Evolutionary conservation across 2,113 vertebrate species (phyloP).

Genomic region (Ginglymostoma cirratum): DNA sequence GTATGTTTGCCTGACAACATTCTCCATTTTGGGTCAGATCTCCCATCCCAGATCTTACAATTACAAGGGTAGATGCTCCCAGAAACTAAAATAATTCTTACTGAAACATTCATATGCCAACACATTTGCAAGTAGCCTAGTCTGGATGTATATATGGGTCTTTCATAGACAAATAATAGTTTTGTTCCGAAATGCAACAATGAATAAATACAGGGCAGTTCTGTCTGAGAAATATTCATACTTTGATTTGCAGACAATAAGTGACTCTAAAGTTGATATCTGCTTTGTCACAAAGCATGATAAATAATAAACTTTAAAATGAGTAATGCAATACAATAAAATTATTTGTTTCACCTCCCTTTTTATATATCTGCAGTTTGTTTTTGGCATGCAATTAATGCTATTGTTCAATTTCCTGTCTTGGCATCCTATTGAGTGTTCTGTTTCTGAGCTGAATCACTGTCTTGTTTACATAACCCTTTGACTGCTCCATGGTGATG

Average conservation of each 20-base stretch:
- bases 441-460: conserved; percentile 37
- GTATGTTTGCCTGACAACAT: neutral
- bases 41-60: neutral
- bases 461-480: conserved; percentile 37
- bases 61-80: neutral
- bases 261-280: neutral
- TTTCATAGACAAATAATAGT: neutral
- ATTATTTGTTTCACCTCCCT: conserved; percentile 10
- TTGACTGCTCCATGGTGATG: conserved; percentile 35
- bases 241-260: neutral
- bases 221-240: neutral
- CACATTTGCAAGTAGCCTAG: neutral
- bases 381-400: conserved; percentile 37
- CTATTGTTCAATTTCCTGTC: conserved; percentile 38
- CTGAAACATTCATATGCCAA: neutral
- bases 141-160: neutral
- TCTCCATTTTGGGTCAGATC: neutral
- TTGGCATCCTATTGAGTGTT: conserved; percentile 32
- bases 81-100: neutral
- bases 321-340: conserved; percentile 3
- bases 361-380: conserved; percentile 26
- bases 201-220: neutral
- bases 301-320: conserved; percentile 11
- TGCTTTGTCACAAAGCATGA: conserved; percentile 1
- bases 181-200: neutral